Conservation (phyloP, 2,113 vertebrate genomes). For the Microtus oregoni region DNA sequence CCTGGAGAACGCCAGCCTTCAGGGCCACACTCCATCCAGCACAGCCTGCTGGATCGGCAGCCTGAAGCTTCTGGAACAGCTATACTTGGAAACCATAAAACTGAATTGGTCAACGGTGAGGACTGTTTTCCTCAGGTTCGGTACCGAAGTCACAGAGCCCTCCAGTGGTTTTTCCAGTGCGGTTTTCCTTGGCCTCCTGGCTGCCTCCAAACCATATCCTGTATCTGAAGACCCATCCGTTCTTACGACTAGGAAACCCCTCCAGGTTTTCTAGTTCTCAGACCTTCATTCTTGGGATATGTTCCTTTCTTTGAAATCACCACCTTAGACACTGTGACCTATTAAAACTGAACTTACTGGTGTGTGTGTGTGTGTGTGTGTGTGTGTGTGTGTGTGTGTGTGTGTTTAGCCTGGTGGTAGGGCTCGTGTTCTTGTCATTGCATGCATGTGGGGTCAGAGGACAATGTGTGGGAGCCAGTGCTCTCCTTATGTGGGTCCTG, state of each 20-base stretch:
- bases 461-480: too few relatives aligned
- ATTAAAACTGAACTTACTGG: not conserved
- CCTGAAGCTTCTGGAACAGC: not conserved
- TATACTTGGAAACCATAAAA: not conserved
- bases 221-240: not conserved
- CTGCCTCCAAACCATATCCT: not conserved
- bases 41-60: not conserved
- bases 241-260: not conserved
- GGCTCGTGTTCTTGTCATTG: too few relatives aligned
- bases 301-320: not conserved
- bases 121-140: too few relatives aligned
- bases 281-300: not conserved
- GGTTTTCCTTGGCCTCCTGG: not conserved
- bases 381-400: not conserved
- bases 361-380: not conserved
- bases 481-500: not conserved
- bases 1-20: not conserved
- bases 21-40: too few relatives aligned
- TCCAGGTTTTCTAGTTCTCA: not conserved
- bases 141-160: too few relatives aligned
- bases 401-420: not conserved
- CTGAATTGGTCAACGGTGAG: not conserved
- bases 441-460: not conserved
- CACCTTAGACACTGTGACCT: not conserved
- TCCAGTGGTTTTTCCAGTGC: not conserved